Percentiles rank a stretch among this genome's conserved stretches.
These are phyloP conservation scores for Masticophis lateralis DNA, from an alignment of 2,797 vertebrate species.

Conservation along the genomic window DNA sequence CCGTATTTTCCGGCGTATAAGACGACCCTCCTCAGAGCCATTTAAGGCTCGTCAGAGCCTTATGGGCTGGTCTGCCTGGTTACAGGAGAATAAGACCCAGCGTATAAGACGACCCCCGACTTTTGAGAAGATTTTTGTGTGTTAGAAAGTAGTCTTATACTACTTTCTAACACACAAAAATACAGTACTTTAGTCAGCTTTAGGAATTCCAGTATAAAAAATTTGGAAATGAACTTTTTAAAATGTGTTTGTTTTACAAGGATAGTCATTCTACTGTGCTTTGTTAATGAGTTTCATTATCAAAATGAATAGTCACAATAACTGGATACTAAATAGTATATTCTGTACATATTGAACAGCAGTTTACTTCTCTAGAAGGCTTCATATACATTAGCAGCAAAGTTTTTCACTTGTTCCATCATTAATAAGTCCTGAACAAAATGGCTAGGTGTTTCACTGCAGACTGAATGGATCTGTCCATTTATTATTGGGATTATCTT, in stretches of 20 bases:
- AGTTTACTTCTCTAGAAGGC: slow-evolving; percentile 84
- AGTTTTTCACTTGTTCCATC: slow-evolving; percentile 95
- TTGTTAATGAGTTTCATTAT: slow-evolving; percentile 51
- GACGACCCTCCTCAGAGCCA: too few relatives aligned
- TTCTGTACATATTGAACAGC: slow-evolving; percentile 34
- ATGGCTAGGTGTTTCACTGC: slow-evolving; percentile 92
- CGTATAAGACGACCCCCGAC: too few relatives aligned
- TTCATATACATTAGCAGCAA: slow-evolving; percentile 95
- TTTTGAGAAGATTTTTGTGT: too few relatives aligned
- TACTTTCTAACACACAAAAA: too few relatives aligned
- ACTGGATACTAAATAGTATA: slow-evolving; percentile 47
- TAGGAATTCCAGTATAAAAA: slow-evolving; percentile 30
- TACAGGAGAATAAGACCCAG: too few relatives aligned
- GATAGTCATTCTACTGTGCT: slow-evolving; percentile 54
- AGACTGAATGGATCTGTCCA: slow-evolving; percentile 92
- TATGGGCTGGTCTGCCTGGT: too few relatives aligned
- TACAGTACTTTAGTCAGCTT: slow-evolving; percentile 24
- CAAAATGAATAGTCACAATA: slow-evolving; percentile 61
- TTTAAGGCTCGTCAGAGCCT: too few relatives aligned
- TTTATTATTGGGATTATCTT: slow-evolving; percentile 98
- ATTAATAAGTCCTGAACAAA: slow-evolving; percentile 95
- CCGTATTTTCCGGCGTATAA: too few relatives aligned
- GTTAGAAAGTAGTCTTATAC: too few relatives aligned
- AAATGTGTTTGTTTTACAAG: slow-evolving; percentile 50
- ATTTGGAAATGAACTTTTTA: slow-evolving; percentile 38